Conservation (phyloP, 2,113 vertebrate genomes). For the Platichthys flesus region DNA sequence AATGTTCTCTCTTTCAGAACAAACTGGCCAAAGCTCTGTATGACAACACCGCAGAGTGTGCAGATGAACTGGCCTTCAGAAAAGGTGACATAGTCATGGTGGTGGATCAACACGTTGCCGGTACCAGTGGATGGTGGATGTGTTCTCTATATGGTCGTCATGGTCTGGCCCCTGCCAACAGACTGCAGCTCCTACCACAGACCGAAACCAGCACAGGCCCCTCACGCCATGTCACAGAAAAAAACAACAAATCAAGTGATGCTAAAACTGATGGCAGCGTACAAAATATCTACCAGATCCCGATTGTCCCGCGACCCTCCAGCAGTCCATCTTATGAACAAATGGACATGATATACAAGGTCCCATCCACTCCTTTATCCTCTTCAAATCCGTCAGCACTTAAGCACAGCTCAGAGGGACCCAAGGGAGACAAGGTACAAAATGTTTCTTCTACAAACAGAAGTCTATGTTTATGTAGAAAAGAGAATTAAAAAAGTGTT, state of each 20-base stretch:
- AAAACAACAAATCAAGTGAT: not conserved
- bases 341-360: conserved; percentile 85
- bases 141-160: conserved; percentile 88
- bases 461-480: conserved; percentile 1
- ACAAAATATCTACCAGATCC: conserved; percentile 84
- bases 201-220: not conserved
- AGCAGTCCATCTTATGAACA: conserved; percentile 75
- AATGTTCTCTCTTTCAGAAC: conserved; percentile 75
- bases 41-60: conserved; percentile 91
- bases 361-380: conserved; percentile 41
- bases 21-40: conserved; percentile 91
- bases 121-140: conserved; percentile 92
- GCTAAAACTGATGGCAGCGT: not conserved
- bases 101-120: conserved; percentile 82
- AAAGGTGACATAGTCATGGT: conserved; percentile 90
- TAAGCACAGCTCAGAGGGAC: conserved; percentile 75
- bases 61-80: conserved; percentile 91
- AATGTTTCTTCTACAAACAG: not conserved
- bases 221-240: conserved; percentile 1
- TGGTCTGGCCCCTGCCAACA: conserved; percentile 92
- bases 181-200: conserved; percentile 84
- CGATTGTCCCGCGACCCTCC: conserved; percentile 47
- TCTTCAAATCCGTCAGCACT: conserved; percentile 59
- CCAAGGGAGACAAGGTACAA: conserved; percentile 49
- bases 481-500: conserved; percentile 3